Conservation (phyloP, 2,888 invertebrate genomes). For the Pseudoips prasinana region DNA sequence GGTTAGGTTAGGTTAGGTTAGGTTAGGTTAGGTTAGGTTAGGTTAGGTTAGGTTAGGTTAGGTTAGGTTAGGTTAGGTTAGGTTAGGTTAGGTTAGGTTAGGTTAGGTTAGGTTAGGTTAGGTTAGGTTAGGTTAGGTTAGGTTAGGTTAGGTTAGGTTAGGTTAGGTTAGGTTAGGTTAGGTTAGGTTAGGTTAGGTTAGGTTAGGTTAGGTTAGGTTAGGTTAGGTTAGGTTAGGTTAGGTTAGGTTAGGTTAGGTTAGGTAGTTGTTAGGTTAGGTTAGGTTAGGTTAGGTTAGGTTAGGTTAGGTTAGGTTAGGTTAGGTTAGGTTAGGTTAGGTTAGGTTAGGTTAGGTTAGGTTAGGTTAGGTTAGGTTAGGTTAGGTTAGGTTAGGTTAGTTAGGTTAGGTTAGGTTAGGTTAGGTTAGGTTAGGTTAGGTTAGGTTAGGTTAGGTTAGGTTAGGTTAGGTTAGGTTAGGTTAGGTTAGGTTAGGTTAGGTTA, state of each 20-base stretch:
- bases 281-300: slow-evolving; percentile 28
- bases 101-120: slow-evolving; percentile 31
- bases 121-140: slow-evolving; percentile 20
- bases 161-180: slow-evolving; percentile 20
- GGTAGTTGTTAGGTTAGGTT: slow-evolving; percentile 24
- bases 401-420: slow-evolving; percentile 18
- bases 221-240: slow-evolving; percentile 12
- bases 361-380: slow-evolving; percentile 29
- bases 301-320: slow-evolving; percentile 24
- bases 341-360: slow-evolving; percentile 17
- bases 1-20: slow-evolving; percentile 33
- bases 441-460: slow-evolving; percentile 22
- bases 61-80: slow-evolving; percentile 30
- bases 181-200: slow-evolving; percentile 20
- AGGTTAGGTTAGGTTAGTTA: slow-evolving; percentile 13
- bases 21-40: slow-evolving; percentile 34
- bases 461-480: slow-evolving; percentile 24
- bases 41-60: slow-evolving; percentile 27
- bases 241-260: slow-evolving; percentile 14
- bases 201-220: slow-evolving; percentile 19
- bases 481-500: slow-evolving; percentile 23
- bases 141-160: slow-evolving; percentile 20
- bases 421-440: slow-evolving; percentile 21
- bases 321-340: slow-evolving; percentile 19
- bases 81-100: slow-evolving; percentile 34